Base-by-base conservation (phyloP, 2,888 invertebrate species). In the Troilus luridus region DNA sequence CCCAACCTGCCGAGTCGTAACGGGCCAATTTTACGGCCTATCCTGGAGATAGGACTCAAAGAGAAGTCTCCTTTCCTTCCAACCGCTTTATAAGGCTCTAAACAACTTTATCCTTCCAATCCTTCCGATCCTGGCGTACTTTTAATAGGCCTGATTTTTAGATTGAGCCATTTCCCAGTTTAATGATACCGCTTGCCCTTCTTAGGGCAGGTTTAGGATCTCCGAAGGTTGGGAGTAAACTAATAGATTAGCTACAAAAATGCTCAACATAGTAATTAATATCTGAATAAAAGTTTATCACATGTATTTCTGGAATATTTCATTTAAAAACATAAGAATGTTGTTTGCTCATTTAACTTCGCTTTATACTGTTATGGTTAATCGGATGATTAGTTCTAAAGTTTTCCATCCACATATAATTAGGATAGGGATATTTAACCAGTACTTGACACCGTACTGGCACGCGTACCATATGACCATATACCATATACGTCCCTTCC, bases 141-240 rank as follows among this genome's bases (percentile, higher is more conserved):
- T 72, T 72, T 72, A 72, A 72, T 72, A 72, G 72, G 14, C 27
- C 14, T 27, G 17, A 72, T 72, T 72, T 67, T 72, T 72, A 72
- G 72, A 72, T 72, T 72, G 72, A 72, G 72, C 27, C 72, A 41
- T 72, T 27, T 27, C 2, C 6, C 24, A 6, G 21, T 64, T n/a
- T 64, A 64, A 17, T 24, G 17, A 1, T 17, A 27, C 7, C 1
- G 24, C 24, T 67, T 24, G 67, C 2, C n/a, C 1, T 24, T 67
- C 12, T 24, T 24, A 24, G 11, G 6, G 24, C 67, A 12, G 24
- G 12, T 72, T 72, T 72, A 72, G 17, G 17, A 72, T 72, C 27
- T 17, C 17, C 0, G 27, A 72, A 27, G 2, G 1, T 27, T 27
- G 27, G 21, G 7, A 17, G 10, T 41, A 8, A 77, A 77, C 41